Base-by-base conservation (phyloP, 2,113 vertebrate species). In the Microtus montanus region DNA sequence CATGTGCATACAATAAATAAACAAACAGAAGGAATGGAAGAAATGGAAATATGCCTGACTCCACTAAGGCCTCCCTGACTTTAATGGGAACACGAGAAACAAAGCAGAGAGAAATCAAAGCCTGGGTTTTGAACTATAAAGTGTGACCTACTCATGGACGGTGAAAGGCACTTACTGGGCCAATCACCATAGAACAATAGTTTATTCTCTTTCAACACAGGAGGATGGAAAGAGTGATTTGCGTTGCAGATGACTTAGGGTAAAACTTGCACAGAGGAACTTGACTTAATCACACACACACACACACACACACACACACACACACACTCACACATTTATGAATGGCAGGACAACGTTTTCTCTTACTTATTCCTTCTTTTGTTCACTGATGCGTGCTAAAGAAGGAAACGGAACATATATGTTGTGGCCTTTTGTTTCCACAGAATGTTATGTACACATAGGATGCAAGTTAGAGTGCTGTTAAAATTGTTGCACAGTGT, bases 121-220 rank as follows among this genome's bases (percentile, higher is more conserved):
- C n/a, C 35, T 52, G 68, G 35, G 17, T 77, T 87, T 26, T 13
- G 83, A 82, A 38, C 30, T 73, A 49, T 71, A 61, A 73, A 87
- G 52, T 38, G 24, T 47, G 82, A 90, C 63, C 90, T 58, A 78
- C 3, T 74, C 74, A n/a, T 6, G 38, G 44, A 52, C 52, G 6
- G 7, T 2, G 54, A 74, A 90, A 66, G 19, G 87, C 47, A 86
- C 35, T 54, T 33, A 86, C 14, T 68, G 64, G 41, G 38, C 26
- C 38, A 66, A 17, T 14, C 15, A 30, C 66, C 20, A 22, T 54
- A 74, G 44, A 80, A 52, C 20, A 22, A 63, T 41, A 86, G 15
- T 44, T 87, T 80, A 64, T 79, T 87, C 74, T 10, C 52, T 82
- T 80, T 66, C 66, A 84, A 73, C 74, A 84, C 86, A 93, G 41